Base-by-base conservation (phyloP, 2,113 vertebrate genomes). In the Ceratotherium simum region DNA sequence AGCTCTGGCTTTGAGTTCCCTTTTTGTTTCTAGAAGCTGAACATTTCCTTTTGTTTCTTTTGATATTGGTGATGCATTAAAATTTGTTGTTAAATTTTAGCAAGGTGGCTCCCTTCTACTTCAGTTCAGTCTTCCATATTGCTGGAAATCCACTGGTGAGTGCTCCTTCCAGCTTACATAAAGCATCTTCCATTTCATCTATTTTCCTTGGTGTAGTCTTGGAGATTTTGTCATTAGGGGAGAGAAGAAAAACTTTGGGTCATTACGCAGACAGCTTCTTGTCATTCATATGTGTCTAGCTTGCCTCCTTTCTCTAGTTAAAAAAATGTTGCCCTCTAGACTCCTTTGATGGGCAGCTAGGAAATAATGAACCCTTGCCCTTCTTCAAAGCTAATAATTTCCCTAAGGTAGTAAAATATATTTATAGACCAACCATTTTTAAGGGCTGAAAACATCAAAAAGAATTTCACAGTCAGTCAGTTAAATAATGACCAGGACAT, bases 391-490 rank as follows among this genome's bases (percentile, higher is more conserved):
- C 51, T 84, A 96, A 95, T 97, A 62, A 97, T 88, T 97, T 96
- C 83, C 83, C 94, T 67, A 93, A 95, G 92, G 97, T 92, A 91
- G 84, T 96, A 94, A 97, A 96, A 96, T 85, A 64, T 95, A 96
- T 96, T 96, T 96, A 96, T 94, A 97, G 96, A 80, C 54, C 75
- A 90, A 84, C 75, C 70, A 92, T 90, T 96, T 97, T 91, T 79
- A 97, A 97, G 83, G 76, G 70, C 83, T 87, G 76, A 97, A 98
- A 90, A 90, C 96, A 96, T 97, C 92, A 97, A 80, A 97, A 90
- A 84, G 90, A 95, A 96, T 96, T 98, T 98, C 96, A 97, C 60
- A 97, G 96, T 88, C 93, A 96, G 93, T 90, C 95, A 73, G 96
- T 97, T 97, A 97, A 97, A 95, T 97, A 97, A 96, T 81, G 90